Evolutionary conservation across 2,888 invertebrate genomes (phyloP).

Genomic region (Seladonia tumulorum): DNA sequence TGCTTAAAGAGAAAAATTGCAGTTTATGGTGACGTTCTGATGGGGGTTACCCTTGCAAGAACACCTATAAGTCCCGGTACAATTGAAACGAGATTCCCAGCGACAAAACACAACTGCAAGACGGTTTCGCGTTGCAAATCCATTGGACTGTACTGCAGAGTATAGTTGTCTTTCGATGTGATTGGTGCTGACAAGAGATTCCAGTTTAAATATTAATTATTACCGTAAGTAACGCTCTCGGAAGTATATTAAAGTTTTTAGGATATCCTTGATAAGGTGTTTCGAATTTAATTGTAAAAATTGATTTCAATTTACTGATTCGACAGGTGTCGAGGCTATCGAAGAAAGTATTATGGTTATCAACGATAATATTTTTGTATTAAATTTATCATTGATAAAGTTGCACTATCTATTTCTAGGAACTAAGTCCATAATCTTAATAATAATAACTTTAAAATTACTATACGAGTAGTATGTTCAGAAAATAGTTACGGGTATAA

Average conservation of each 20-base stretch:
- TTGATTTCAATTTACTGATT: background rate
- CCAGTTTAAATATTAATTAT: background rate
- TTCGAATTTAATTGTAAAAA: background rate
- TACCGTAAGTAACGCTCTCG: background rate
- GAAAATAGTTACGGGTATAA: background rate
- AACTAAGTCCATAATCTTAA: background rate
- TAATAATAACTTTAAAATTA: background rate
- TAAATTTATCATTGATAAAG: background rate
- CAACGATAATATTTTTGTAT: background rate
- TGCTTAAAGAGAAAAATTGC: background rate
- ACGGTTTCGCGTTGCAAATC: background rate
- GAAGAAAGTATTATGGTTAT: background rate
- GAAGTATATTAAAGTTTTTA: background rate
- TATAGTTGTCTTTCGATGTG: background rate
- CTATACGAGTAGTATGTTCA: background rate
- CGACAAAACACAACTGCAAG: background rate
- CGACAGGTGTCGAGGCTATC: background rate
- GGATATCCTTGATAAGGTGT: background rate
- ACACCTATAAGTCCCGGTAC: background rate
- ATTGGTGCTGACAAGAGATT: background rate
- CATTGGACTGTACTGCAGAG: background rate
- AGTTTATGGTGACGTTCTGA: background rate
- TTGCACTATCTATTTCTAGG: background rate
- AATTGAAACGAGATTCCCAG: background rate
- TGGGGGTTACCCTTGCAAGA: background rate